Conservation (phyloP, 1,140 invertebrate genomes). For the Magallana ariakensis region DNA sequence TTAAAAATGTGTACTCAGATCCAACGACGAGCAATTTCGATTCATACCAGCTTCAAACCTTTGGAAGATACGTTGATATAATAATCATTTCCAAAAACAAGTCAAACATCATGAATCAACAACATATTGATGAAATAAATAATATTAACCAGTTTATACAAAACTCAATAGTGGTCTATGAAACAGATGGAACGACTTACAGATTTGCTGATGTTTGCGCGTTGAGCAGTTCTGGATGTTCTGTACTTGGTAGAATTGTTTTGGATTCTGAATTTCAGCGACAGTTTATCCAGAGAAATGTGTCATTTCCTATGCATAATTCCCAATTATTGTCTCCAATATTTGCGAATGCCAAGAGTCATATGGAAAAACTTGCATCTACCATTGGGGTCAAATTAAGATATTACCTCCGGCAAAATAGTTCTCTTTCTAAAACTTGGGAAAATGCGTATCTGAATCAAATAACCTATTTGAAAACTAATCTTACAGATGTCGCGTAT, state of each 20-base stretch:
- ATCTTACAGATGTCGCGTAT: slow-evolving; percentile 47
- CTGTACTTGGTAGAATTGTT: neutral
- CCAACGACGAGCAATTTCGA: slow-evolving; percentile 21
- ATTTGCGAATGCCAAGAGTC: neutral
- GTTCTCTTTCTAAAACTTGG: slow-evolving; percentile 26
- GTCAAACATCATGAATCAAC: slow-evolving; percentile 30
- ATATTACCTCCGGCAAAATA: slow-evolving; percentile 43
- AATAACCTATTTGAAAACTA: neutral
- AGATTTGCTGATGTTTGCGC: slow-evolving; percentile 42
- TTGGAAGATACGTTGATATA: slow-evolving; percentile 30
- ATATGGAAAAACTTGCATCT: neutral
- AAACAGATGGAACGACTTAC: neutral
- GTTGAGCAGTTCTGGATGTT: neutral
- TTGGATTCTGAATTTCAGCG: slow-evolving; percentile 14
- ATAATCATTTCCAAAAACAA: slow-evolving; percentile 29
- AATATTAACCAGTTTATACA: neutral
- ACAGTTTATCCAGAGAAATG: neutral
- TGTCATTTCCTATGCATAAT: neutral
- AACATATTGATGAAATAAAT: slow-evolving; percentile 3
- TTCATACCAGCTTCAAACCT: neutral
- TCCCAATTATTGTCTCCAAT: neutral
- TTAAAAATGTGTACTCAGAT: slow-evolving; percentile 29
- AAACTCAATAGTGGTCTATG: neutral
- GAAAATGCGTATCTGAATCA: slow-evolving; percentile 19
- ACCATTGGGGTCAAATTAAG: neutral